Evolutionary conservation across 2,888 invertebrate genomes (phyloP).

Genomic region (Spialia ferax): DNA sequence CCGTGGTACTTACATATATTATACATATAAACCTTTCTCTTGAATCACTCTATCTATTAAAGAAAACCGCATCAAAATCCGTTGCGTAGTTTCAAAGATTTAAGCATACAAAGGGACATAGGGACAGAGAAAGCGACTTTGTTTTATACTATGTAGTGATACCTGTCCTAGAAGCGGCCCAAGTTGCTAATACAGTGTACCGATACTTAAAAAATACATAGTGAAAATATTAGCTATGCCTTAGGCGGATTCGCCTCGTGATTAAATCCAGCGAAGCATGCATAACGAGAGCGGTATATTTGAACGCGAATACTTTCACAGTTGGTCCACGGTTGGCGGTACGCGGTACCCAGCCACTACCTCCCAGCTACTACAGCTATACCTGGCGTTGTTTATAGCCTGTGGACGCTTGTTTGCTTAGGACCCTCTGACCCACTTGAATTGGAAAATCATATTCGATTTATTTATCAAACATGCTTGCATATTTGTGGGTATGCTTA

Average conservation of each 20-base stretch:
- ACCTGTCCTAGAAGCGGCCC: conserved; percentile 51
- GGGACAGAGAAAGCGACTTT: no score
- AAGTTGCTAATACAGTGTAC: conserved; percentile 41
- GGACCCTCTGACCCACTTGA: conserved; percentile 70
- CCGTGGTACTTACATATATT: no score
- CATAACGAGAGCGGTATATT: conserved; percentile 82
- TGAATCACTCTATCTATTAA: no score
- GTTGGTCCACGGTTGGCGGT: conserved; percentile 49
- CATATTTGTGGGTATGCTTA: no score
- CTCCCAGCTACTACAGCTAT: conserved; percentile 45
- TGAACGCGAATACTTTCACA: conserved; percentile 80
- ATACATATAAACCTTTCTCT: no score
- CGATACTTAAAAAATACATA: conserved; percentile 82
- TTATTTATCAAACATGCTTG: conserved; percentile 48
- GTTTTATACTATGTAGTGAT: no score
- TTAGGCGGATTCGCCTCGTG: conserved; percentile 74
- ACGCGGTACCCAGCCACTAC: conserved; percentile 48
- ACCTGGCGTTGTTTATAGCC: conserved; percentile 79
- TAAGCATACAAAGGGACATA: no score
- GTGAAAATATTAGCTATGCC: conserved; percentile 80
- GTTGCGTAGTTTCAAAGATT: no score
- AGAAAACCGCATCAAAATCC: no score
- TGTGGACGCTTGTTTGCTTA: conserved; percentile 76
- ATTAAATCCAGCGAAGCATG: conserved; percentile 84
- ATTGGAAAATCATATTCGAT: conserved; percentile 69